phyloP scores from a whole-genome alignment of 2,113 vertebrate genomes.

The Dipodomys ordii region DNA sequence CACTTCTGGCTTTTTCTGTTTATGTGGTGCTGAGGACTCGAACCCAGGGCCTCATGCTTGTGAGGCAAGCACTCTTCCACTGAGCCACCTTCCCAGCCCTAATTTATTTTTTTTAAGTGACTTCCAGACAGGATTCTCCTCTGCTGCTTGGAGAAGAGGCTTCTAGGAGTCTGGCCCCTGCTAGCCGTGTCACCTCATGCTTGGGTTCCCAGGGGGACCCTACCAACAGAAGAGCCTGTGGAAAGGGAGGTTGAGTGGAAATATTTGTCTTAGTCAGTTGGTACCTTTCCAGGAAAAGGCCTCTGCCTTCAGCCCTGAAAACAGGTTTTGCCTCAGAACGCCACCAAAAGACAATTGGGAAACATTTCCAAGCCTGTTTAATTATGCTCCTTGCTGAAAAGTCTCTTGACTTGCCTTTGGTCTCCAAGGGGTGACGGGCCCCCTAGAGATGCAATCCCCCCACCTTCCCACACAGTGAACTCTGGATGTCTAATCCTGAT shows the following conservation, averaged over 20 bases:
- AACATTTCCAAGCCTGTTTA: background rate
- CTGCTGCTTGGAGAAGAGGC: slow-evolving; percentile 4
- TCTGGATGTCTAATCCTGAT: background rate
- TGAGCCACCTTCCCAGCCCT: too few relatives aligned
- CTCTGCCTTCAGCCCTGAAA: background rate
- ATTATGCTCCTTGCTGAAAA: slow-evolving; percentile 64
- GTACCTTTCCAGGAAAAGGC: background rate
- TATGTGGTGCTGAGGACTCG: too few relatives aligned
- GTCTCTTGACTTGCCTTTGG: background rate
- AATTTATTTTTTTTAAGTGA: background rate
- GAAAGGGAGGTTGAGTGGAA: background rate
- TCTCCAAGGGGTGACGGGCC: background rate
- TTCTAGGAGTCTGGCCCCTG: background rate
- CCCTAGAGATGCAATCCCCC: background rate
- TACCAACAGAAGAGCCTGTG: background rate
- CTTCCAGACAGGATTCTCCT: background rate
- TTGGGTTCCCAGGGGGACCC: background rate
- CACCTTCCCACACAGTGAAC: background rate
- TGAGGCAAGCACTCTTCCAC: too few relatives aligned
- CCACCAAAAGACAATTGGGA: background rate
- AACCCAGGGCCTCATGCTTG: too few relatives aligned
- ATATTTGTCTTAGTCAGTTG: background rate
- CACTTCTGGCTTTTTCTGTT: too few relatives aligned
- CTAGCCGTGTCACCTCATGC: too few relatives aligned
- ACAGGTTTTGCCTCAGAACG: background rate